Evolutionary conservation across 2,113 vertebrate species (phyloP).

Genomic region (Halcyon senegalensis): DNA sequence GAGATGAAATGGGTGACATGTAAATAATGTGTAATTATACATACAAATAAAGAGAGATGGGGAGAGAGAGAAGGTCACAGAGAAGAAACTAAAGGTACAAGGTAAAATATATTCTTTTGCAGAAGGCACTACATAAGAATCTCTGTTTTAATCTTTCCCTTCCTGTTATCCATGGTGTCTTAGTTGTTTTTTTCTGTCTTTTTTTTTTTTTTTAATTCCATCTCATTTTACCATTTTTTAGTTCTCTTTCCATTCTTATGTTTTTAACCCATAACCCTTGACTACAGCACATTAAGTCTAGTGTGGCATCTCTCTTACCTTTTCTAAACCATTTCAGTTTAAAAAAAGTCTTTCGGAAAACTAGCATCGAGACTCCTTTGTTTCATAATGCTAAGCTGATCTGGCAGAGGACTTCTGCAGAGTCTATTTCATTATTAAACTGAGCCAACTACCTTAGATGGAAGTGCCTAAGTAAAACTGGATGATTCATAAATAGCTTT

Average conservation of each 20-base stretch:
- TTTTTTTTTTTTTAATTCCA: background rate
- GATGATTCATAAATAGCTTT: constrained; percentile 28
- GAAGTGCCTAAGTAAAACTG: constrained; percentile 15
- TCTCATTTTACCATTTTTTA: background rate
- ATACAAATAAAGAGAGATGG: background rate
- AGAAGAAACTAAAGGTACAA: background rate
- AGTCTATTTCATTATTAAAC: background rate
- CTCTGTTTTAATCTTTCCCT: background rate
- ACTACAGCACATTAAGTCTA: background rate
- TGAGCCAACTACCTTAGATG: constrained; percentile 31
- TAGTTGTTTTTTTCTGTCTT: background rate
- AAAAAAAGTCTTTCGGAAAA: background rate
- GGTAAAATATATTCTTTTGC: background rate
- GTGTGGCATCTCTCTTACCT: background rate
- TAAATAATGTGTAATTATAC: background rate
- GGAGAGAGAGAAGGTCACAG: background rate
- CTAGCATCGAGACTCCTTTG: background rate
- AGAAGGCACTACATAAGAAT: background rate
- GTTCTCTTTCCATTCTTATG: background rate
- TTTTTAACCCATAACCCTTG: background rate
- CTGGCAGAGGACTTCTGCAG: background rate
- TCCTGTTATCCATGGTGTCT: background rate
- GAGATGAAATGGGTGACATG: background rate
- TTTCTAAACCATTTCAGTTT: background rate
- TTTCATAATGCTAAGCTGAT: background rate